Evolutionary conservation across 2,113 vertebrate species (phyloP), one percentile per base, ranked within the genome.

Genomic region (Colaptes auratus): DNA sequence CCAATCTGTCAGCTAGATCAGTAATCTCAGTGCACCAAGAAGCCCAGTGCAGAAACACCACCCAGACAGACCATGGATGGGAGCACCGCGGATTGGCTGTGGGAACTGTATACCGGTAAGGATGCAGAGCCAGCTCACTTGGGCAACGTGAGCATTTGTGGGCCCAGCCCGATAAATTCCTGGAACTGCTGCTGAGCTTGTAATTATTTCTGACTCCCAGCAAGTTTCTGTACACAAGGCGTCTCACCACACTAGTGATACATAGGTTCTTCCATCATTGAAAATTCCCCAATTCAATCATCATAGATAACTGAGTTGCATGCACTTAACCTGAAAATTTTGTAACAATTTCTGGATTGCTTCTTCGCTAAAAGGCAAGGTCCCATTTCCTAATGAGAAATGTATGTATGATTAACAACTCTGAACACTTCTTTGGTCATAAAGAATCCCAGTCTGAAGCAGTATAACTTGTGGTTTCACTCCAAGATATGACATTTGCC

Each of bases 81-180:
- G 27, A 24, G 28, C 0, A 0, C 63, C 21, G 20, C 18, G 17
- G 46, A 50, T 80, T 0, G 0, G 76, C 69, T 73, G 25, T 0
- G 1, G 65, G 33, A 24, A 70, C 25, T 2, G 0, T 39, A 15
- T 9, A 15, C 21, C 4, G 13, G 16, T 18, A 15, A 0, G 1
- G 39, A 14, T 42, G 35, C 12, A 39, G 4, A 73, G 20, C 28
- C 76, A 73, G 28, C 36, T 82, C 72, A 64, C 2, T 3, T 0
- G 1, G 30, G 5, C n/a, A 75, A 42, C 0, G 0, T 2, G 7
- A 35, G 53, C 53, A 52, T 0, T 0, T 2, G 35, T 13, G 33
- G 48, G 21, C 10, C 21, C 63, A 48, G 24, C 10, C 24, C 8
- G 1, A 52, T 3, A 56, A 71, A 42, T 16, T 52, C 75, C 4